Percentiles rank a stretch among this genome's conserved stretches.
Conservation (phyloP, 2,888 invertebrate genomes). For the Amblyjoppa proteus region DNA sequence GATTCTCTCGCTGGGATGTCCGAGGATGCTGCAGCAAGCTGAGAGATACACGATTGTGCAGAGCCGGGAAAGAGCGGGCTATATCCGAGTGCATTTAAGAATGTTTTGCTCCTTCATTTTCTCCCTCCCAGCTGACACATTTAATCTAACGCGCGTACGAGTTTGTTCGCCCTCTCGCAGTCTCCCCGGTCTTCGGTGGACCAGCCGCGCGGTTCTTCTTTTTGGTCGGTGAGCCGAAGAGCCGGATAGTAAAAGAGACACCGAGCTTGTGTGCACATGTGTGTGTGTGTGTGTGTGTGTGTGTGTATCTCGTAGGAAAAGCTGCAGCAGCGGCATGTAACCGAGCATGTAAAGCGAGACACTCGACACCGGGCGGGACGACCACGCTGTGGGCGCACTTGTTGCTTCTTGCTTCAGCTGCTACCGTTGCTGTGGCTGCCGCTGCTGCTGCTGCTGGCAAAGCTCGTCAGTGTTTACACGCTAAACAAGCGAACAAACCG, state of each 20-base stretch:
- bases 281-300: not conserved
- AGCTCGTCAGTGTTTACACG: constrained; percentile 80
- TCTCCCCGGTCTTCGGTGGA: constrained; percentile 4
- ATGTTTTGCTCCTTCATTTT: constrained; percentile 54
- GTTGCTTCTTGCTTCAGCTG: constrained; percentile 64
- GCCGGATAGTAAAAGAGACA: constrained; percentile 1
- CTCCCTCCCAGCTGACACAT: constrained; percentile 23
- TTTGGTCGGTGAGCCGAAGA: constrained; percentile 25
- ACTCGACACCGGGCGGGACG: constrained; percentile 63
- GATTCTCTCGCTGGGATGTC: constrained; percentile 8
- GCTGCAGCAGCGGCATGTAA: constrained; percentile 47
- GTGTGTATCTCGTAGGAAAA: constrained; percentile 12
- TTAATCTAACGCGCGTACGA: constrained; percentile 34
- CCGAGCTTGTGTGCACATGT: not conserved
- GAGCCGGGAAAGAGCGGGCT: constrained; percentile 10
- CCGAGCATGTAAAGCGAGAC: constrained; percentile 65
- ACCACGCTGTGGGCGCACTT: constrained; percentile 62
- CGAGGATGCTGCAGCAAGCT: not conserved
- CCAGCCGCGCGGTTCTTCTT: constrained; percentile 22
- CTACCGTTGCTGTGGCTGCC: constrained; percentile 71
- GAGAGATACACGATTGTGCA: constrained; percentile 1
- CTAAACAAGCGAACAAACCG: constrained; percentile 79
- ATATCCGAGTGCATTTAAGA: constrained; percentile 59
- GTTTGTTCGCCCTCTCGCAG: not conserved
- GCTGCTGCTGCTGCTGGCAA: constrained; percentile 81